Base-by-base conservation (phyloP, 2,888 invertebrate species). In the Aspidiotus rigidus region DNA sequence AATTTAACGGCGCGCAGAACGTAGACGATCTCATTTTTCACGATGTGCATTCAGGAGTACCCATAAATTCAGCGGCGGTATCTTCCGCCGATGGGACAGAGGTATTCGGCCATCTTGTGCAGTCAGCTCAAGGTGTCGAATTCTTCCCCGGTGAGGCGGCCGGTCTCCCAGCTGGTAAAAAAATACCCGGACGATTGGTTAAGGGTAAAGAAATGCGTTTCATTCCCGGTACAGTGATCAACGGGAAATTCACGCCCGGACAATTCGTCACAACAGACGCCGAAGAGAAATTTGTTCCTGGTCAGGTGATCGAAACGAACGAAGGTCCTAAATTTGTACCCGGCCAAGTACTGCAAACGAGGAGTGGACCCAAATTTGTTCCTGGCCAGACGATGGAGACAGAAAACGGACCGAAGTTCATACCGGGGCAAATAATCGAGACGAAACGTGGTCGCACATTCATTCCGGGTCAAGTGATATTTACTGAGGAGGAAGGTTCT, bases 371-470 rank as follows among this genome's bases (percentile, higher is more conserved):
- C 0, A 85, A 85, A 75, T 86, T 86, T 75, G 81, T 84, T 0
- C 84, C 89, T 2, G 89, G 88, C 8, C 88, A 88, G 79, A 87
- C 88, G 0, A 81, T 88, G 72, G 83, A 86, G 71, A 86, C 85
- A 0, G 83, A 83, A 64, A 86, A 86, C 72, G 88, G 88, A 0
- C 84, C 85, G 16, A 83, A 86, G 72, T 89, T 89, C 75, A 86
- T 88, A n/a, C 88, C 89, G 0, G 88, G 89, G 11, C 87, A 88
- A 77, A 87, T 88, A 71, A 85, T 88, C 66, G 85, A 86, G 77
- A 86, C 87, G 2, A 86, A 86, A 76, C 84, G 84, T 42, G 88
- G 88, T 0, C 87, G 88, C 1, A 87, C 86, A 1, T 87, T 89
- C 74, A 87, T 89, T 74, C 88, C 89, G 0, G 89, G 89, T 41